A percentile compares a stretch with the other conserved stretches of the same genome.
phyloP scores from a whole-genome alignment of 1,140 invertebrate genomes.

The Aphaenogaster ashmeadi region DNA sequence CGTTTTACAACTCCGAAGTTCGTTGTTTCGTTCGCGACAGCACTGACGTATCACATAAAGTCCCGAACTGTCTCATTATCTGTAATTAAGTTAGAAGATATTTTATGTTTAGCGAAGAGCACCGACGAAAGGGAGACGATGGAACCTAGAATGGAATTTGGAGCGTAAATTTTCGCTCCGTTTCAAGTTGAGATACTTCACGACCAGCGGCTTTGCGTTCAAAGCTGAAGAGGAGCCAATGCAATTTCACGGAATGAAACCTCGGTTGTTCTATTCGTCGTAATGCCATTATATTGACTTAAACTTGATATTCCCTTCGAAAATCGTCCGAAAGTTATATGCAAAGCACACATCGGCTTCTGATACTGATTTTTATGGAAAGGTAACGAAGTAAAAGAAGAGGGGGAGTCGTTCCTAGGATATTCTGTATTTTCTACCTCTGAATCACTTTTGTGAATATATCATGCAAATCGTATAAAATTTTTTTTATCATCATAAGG shows the following conservation, averaged over 20 bases:
- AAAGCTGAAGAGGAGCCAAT: conserved; percentile 33
- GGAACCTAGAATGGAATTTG: not conserved
- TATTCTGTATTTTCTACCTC: not conserved
- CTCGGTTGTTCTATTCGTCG: not conserved
- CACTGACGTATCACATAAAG: conserved; percentile 15
- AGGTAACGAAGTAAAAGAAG: not conserved
- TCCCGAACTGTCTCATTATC: conserved; percentile 17
- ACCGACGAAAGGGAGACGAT: not conserved
- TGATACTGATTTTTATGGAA: not conserved
- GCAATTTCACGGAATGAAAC: conserved; percentile 14
- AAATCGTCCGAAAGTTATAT: not conserved
- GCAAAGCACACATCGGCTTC: not conserved
- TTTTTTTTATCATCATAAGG: not conserved
- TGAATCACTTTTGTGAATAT: not conserved
- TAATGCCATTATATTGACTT: not conserved
- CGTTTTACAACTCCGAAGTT: conserved; percentile 17
- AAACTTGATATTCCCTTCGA: not conserved
- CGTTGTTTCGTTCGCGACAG: conserved; percentile 9
- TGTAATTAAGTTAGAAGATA: conserved; percentile 30
- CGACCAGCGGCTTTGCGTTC: not conserved
- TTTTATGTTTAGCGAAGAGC: not conserved
- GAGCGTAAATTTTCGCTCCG: conserved; percentile 28
- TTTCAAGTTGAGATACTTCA: not conserved
- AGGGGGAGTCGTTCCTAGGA: too few species aligned
- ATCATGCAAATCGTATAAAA: not conserved